Base-by-base conservation (phyloP, 2,113 vertebrate genomes). In the Procapra przewalskii region DNA sequence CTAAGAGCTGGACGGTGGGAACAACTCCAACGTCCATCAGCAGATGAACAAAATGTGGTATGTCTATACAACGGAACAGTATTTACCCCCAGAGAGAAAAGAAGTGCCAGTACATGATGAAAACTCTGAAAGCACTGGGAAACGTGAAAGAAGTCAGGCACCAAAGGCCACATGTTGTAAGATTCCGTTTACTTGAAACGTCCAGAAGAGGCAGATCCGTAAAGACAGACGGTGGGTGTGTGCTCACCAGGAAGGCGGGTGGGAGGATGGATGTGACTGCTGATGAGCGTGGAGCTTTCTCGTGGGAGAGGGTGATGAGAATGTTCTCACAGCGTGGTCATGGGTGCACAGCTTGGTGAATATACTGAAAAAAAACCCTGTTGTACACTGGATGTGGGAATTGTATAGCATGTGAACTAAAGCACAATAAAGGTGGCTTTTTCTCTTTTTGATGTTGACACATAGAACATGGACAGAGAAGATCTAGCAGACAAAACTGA, bases 1-100 rank as follows among this genome's bases (percentile, higher is more conserved):
- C 0, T 13, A 11, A 52, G 3, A 62, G 33, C 25, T 4, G 31
- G 23, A 50, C 8, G 7, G 83, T 52, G 55, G 67, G 79, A 62
- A 60, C 43, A 17, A 52, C 8, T 6, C 8, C 0, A 50, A 12
- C 0, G 17, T 36, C 67, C 33, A 7, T 31, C 31, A 48, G 2
- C 13, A 0, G 13, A 31, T 40, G 25, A 31, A 10, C 8, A 2
- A 67, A 55, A n/a, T 10, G n/a, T 6, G 1, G 23, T 43, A 25
- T 62, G 40, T 8, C 1, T 2, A 52, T 40, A 25, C 55, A 52
- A 5, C 1, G 40, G 55, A 50, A 52, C 25, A 43, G 31, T 13
- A 43, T 43, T 88, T 16, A 15, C 6, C 55, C 45, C 40, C 25
- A 62, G 25, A 80, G 45, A 36, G 40, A 54, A 86, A 59, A 2